A percentile compares a stretch with the other conserved stretches of the same genome.
Conservation (phyloP, 2,888 invertebrate genomes). For the Andrena dorsata region DNA sequence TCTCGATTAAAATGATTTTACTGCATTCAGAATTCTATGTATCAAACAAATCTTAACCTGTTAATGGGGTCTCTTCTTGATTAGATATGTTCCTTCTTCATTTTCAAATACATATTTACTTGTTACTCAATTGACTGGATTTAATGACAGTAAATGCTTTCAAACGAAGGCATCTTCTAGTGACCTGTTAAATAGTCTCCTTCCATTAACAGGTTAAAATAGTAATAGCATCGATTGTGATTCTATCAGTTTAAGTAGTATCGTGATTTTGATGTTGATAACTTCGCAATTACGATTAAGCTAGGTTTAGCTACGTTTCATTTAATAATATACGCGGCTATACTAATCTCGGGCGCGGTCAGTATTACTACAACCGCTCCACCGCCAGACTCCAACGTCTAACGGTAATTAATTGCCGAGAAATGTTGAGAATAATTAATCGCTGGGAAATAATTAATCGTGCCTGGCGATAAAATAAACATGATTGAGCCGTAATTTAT, state of each 20-base stretch:
- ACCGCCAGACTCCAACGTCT: constrained; percentile 32
- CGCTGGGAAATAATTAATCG: constrained; percentile 63
- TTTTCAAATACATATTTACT: no score
- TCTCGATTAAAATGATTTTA: no score
- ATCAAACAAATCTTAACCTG: no score
- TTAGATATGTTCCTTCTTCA: no score
- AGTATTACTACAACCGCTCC: constrained; percentile 44
- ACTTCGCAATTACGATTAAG: not conserved
- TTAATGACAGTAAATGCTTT: no score
- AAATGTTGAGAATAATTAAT: constrained; percentile 63
- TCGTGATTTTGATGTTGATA: no score
- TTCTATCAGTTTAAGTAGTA: not conserved
- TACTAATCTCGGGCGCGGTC: constrained; percentile 7
- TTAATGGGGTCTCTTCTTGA: no score
- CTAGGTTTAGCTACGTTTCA: not conserved
- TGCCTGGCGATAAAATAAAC: constrained; percentile 45
- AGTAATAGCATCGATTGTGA: not conserved
- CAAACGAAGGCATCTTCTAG: no score
- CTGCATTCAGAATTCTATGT: no score
- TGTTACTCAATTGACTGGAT: no score
- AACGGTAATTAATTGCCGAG: constrained; percentile 66
- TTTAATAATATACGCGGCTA: not conserved
- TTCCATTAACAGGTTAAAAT: no score
- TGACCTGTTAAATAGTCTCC: no score
- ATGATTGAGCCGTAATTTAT: constrained; percentile 59